Evolutionary conservation across 2,888 invertebrate species (phyloP).

Genomic region (Ferdinandea cuprea): DNA sequence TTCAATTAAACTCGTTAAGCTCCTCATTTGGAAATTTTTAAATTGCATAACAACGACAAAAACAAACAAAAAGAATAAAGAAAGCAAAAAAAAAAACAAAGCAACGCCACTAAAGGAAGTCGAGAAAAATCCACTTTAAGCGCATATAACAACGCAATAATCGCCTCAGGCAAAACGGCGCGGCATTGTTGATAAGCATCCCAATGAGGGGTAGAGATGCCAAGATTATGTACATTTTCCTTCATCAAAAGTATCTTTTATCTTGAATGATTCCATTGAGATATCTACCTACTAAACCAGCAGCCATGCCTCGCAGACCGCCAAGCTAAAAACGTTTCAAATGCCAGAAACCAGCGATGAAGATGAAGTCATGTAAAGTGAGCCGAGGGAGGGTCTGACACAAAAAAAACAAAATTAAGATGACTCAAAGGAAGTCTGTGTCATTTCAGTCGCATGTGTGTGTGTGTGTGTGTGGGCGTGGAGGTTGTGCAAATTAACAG

Average conservation of each 20-base stretch:
- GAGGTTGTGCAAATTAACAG: constrained; percentile 1
- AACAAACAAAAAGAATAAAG: constrained; percentile 37
- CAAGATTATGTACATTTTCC: constrained; percentile 13
- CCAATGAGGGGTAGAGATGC: constrained; percentile 3
- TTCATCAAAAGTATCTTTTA: constrained; percentile 45
- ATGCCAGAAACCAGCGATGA: no score
- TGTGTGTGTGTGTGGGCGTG: constrained; percentile 15
- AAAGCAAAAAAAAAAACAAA: constrained; percentile 32
- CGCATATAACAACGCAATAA: constrained; percentile 54
- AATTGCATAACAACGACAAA: constrained; percentile 20
- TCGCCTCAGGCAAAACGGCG: constrained; percentile 13
- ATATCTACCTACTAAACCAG: constrained; percentile 16
- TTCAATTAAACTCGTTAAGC: constrained; percentile 65
- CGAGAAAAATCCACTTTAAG: constrained; percentile 43
- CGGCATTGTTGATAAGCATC: constrained; percentile 8
- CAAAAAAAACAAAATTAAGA: neutral
- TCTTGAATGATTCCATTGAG: constrained; percentile 50
- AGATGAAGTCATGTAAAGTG: constrained; percentile 42
- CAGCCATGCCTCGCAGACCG: constrained; percentile 6
- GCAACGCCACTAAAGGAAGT: constrained; percentile 48
- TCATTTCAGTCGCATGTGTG: constrained; percentile 40
- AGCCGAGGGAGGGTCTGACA: neutral
- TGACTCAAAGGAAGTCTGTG: constrained; percentile 42
- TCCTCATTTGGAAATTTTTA: constrained; percentile 41
- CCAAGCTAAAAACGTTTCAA: constrained; percentile 35